These are phyloP conservation scores for Rotaria macrura DNA, from an alignment of 2,888 invertebrate species.

Conservation along the genomic window DNA sequence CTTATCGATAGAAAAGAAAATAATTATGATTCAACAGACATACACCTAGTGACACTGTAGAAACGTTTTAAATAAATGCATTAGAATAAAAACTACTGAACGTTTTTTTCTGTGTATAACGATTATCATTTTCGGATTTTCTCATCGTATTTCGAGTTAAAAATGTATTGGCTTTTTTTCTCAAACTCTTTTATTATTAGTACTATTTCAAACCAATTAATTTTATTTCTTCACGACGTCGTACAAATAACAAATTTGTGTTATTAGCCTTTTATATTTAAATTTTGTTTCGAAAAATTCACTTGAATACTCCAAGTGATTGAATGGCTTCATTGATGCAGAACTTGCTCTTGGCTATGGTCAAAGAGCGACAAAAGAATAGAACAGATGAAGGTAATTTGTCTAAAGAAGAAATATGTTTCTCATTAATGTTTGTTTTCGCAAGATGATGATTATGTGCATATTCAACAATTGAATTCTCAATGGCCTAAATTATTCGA, in stretches of 20 bases:
- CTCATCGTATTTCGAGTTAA: too few relatives aligned
- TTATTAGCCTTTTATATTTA: neutral
- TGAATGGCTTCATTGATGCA: neutral
- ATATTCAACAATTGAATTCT: neutral
- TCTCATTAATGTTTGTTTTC: too few relatives aligned
- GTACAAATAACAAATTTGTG: too few relatives aligned
- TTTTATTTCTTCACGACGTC: neutral
- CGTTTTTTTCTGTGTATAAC: too few relatives aligned
- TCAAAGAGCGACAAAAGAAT: neutral
- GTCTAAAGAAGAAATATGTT: neutral
- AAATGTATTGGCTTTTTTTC: too few relatives aligned
- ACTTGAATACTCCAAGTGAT: too few relatives aligned
- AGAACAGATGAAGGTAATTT: neutral
- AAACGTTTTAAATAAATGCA: neutral
- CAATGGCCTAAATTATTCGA: neutral
- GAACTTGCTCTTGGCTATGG: neutral
- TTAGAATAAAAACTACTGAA: neutral
- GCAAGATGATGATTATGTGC: slow-evolving; percentile 13
- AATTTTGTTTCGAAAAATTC: too few relatives aligned
- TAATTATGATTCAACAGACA: neutral
- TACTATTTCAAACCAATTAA: neutral
- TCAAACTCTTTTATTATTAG: neutral
- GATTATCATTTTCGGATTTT: too few relatives aligned
- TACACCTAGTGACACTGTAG: neutral
- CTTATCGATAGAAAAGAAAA: neutral